Evolutionary conservation across 2,797 vertebrate species (phyloP).

Genomic region (Arrhamphus sclerolepis): DNA sequence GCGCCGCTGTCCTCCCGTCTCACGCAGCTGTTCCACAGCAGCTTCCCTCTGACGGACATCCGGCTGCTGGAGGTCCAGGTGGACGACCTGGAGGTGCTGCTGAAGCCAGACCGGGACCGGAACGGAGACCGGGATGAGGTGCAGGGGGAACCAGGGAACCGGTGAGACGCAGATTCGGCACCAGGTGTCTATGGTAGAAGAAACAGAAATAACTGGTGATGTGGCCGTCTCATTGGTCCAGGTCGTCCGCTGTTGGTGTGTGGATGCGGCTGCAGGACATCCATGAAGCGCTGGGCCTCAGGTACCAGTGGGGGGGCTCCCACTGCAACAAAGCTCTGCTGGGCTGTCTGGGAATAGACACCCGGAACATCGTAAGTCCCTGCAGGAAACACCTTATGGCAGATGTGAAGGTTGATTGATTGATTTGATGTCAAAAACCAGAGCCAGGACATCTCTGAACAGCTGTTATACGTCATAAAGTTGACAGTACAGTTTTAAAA

Average conservation of each 20-base stretch:
- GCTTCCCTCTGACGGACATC: slow-evolving; percentile 84
- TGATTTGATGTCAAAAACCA: too few species aligned
- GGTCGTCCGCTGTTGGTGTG: slow-evolving; percentile 80
- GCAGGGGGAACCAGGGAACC: not conserved
- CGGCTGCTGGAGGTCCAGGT: slow-evolving; percentile 79
- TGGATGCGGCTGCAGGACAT: slow-evolving; percentile 93
- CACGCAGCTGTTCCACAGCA: slow-evolving; percentile 88
- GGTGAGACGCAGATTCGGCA: slow-evolving; percentile 55
- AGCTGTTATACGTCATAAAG: too few species aligned
- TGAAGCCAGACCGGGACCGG: slow-evolving; percentile 75
- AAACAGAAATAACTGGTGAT: too few species aligned
- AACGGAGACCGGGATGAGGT: slow-evolving; percentile 23
- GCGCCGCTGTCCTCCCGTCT: slow-evolving; percentile 83
- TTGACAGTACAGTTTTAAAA: too few species aligned
- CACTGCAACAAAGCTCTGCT: slow-evolving; percentile 96
- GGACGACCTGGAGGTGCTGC: slow-evolving; percentile 79
- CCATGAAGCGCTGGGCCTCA: slow-evolving; percentile 89
- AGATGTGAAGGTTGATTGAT: too few species aligned
- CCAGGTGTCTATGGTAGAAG: not conserved
- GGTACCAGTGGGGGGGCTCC: slow-evolving; percentile 97
- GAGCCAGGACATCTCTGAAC: too few species aligned
- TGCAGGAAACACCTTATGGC: too few species aligned
- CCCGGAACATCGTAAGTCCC: slow-evolving; percentile 94
- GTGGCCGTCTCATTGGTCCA: slow-evolving; percentile 50
- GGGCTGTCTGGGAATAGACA: slow-evolving; percentile 96